Evolutionary conservation across 2,888 invertebrate species (phyloP), one percentile per base, ranked within the genome.

Genomic region (Corbicula japonica): DNA sequence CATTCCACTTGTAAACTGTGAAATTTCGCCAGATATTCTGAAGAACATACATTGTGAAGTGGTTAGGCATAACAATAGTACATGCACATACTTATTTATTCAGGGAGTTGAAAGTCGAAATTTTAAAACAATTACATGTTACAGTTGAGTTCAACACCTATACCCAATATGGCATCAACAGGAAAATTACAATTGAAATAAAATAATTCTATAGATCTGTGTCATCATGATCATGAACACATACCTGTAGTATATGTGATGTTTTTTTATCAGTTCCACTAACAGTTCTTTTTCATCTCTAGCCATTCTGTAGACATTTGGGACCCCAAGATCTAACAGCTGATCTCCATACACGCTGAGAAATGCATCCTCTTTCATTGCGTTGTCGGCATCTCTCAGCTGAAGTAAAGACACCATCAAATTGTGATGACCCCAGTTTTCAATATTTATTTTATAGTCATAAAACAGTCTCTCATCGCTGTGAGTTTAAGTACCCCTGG

Each of bases 191-290:
- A n/a, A n/a, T n/a, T n/a, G n/a, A n/a, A n/a, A n/a, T n/a, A n/a
- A n/a, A n/a, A n/a, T n/a, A n/a, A 41, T 15, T 15, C 41, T 41
- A 15, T 41, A 12, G 10, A 41, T 41, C 41, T 10, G 41, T 10
- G 10, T 41, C 10, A 10, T 12, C 10, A 41, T 41, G 15, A 15
- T 15, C 15, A 54, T 15, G 8, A 56, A 44, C 15, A 34, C 30
- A 48, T 63, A 72, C 73, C 74, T 74, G 61, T 74, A 74, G 50
- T 66, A 74, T 50, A 74, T 74, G 60, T 74, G 50, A 66, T 66
- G 74, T 52, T 74, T 74, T 26, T 60, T 58, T 50, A 74, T 58
- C 58, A 66, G 23, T 46, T 60, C 38, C 10, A 66, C 23, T 50
- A 74, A 41, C 0, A 4, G 8, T 28, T 60, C 66, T 30, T 66